Evolutionary conservation across 37 sponge, comb jelly and placozoan genomes (phyloP), one percentile per base, ranked within the genome.

Genomic region (Amphimedon queenslandica): DNA sequence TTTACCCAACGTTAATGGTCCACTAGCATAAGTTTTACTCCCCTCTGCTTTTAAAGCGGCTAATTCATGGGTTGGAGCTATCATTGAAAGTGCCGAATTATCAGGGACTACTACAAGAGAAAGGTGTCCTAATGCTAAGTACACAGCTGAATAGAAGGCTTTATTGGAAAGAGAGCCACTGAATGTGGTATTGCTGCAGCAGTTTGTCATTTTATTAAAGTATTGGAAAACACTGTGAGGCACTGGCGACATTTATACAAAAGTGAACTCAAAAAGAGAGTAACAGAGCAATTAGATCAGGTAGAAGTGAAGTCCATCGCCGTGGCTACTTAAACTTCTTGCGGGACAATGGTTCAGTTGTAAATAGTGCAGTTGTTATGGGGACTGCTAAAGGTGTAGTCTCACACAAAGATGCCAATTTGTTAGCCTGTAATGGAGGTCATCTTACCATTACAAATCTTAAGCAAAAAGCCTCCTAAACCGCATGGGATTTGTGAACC

Each of bases 401-500:
- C 8, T 8, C 53, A 47, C 8, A 13, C 13, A 13, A 47, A 47
- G 53, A 13, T 47, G 53, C 13, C 53, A 47, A 47, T 47, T 13
- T 47, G n/a, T 47, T 47, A 13, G 53, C 53, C 13, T 47, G 53
- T 13, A 47, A 47, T 47, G 53, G 53, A 47, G 53, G 53, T 8
- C 53, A 47, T 47, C 8, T 71, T 30, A 20, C 42, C 21, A 64
- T 86, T 29, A 84, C 79, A 18, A 84, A 84, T 35, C 37, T 58
- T 84, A 78, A 73, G 74, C 72, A 40, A 66, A 80, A 42, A 37
- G 63, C 40, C 38, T 86, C 8, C 42, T 86, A n/a, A 37, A 81
- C 10, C 70, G 87, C 21, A 86, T 86, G 87, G 72, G 77, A 20
- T 85, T 74, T 67, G 86, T 85, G 51, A 85, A 79, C 32, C 32